phyloP scores from a whole-genome alignment of 2,888 invertebrate species.

The Cylloceria caligata region DNA sequence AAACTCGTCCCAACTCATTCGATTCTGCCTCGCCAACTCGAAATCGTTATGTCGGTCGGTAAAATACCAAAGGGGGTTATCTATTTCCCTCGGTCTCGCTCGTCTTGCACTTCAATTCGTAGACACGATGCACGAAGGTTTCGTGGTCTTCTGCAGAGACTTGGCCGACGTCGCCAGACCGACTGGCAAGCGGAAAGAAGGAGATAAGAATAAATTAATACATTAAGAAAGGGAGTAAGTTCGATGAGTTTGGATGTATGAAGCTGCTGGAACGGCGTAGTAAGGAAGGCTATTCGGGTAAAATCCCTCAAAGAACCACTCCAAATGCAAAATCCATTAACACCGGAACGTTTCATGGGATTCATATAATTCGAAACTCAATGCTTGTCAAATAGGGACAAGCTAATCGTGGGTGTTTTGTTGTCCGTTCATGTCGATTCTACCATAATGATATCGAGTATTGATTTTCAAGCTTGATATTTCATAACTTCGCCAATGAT shows the following conservation, averaged over 20 bases:
- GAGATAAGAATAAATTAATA: slow-evolving; percentile 11
- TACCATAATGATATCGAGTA: neutral
- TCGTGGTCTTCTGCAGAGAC: neutral
- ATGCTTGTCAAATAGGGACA: neutral
- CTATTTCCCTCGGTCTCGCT: slow-evolving; percentile 5
- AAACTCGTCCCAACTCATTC: neutral
- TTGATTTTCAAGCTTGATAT: neutral
- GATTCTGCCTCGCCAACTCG: slow-evolving; percentile 8
- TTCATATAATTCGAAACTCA: neutral
- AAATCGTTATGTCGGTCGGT: slow-evolving; percentile 47
- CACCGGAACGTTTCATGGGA: neutral
- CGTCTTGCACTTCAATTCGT: neutral
- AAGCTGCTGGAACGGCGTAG: neutral
- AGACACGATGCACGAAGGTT: neutral
- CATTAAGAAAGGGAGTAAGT: slow-evolving; percentile 8
- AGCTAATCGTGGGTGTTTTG: neutral
- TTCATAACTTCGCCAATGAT: neutral
- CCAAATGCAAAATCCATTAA: slow-evolving; percentile 3
- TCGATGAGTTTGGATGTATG: slow-evolving; percentile 12
- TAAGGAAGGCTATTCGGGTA: neutral
- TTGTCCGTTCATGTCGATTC: neutral
- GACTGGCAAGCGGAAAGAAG: slow-evolving; percentile 12
- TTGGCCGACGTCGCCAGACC: slow-evolving; percentile 20
- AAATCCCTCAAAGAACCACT: slow-evolving; percentile 3
- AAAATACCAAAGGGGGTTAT: slow-evolving; percentile 30